Percentiles rank a stretch among this genome's conserved stretches.
Conservation (phyloP, 2,113 vertebrate genomes). For the Aythya baeri region DNA sequence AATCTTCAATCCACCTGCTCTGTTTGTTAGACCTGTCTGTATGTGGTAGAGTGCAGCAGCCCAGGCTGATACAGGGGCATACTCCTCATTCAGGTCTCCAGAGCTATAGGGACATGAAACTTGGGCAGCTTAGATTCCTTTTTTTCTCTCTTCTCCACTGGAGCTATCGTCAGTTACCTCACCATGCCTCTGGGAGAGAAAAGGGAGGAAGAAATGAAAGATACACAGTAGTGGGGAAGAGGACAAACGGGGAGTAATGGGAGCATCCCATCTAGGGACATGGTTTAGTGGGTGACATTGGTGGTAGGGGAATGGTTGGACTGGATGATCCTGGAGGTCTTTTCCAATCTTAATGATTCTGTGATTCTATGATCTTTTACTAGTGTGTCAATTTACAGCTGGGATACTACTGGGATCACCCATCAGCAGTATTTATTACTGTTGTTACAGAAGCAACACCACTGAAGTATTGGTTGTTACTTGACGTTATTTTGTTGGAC, state of each 20-base stretch:
- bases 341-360: too few species aligned
- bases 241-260: background rate
- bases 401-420: background rate
- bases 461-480: background rate
- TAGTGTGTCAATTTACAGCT: rapidly evolving
- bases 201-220: background rate
- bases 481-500: background rate
- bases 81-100: background rate
- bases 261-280: background rate
- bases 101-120: background rate
- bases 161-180: background rate
- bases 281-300: too few species aligned
- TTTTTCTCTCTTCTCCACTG: background rate
- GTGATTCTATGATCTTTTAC: background rate
- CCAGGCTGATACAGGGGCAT: background rate
- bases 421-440: background rate
- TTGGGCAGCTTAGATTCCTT: background rate
- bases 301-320: too few species aligned
- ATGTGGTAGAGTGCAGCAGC: background rate
- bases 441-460: background rate
- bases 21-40: background rate
- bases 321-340: too few species aligned
- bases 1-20: background rate
- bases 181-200: background rate
- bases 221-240: background rate